Percentiles rank a stretch among this genome's conserved stretches.
phyloP scores from a whole-genome alignment of 2,797 vertebrate species.

The Thripadectes ignobilis region DNA sequence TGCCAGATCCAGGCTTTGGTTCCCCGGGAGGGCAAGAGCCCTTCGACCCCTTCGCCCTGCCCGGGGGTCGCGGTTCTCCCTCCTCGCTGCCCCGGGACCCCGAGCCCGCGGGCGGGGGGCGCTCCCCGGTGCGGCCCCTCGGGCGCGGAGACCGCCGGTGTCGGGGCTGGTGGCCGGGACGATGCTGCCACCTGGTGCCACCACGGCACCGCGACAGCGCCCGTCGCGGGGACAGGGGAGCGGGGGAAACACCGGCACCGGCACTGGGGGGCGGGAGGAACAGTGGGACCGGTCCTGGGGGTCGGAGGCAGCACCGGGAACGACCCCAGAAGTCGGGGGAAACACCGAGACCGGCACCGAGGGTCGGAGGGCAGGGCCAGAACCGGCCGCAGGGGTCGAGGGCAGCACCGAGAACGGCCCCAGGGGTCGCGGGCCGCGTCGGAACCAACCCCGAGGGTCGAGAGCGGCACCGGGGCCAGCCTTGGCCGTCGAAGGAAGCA shows the following conservation, averaged over 20 bases:
- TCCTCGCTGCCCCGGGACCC: not conserved
- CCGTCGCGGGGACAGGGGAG: not conserved
- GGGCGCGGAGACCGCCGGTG: no score
- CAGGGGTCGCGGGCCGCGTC: not conserved
- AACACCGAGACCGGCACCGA: no score
- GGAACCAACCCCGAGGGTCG: no score
- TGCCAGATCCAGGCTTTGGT: not conserved
- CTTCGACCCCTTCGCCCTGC: no score
- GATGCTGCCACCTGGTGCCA: conserved; percentile 60
- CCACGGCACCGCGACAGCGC: not conserved
- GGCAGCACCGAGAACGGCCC: no score
- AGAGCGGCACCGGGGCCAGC: not conserved
- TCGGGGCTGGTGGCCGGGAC: not conserved
- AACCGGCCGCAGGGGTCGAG: no score
- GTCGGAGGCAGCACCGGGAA: no score
- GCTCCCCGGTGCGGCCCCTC: not conserved
- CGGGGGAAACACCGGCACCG: no score
- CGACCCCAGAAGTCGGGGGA: no score
- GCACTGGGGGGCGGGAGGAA: no score
- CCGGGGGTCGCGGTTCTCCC: accelerated
- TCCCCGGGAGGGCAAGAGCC: not conserved
- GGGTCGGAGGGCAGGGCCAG: no score
- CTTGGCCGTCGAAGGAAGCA: not conserved
- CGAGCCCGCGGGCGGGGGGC: not conserved
- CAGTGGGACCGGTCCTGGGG: not conserved